These are phyloP conservation scores for Emesis russula DNA, from an alignment of 2,888 invertebrate species.

Conservation along the genomic window DNA sequence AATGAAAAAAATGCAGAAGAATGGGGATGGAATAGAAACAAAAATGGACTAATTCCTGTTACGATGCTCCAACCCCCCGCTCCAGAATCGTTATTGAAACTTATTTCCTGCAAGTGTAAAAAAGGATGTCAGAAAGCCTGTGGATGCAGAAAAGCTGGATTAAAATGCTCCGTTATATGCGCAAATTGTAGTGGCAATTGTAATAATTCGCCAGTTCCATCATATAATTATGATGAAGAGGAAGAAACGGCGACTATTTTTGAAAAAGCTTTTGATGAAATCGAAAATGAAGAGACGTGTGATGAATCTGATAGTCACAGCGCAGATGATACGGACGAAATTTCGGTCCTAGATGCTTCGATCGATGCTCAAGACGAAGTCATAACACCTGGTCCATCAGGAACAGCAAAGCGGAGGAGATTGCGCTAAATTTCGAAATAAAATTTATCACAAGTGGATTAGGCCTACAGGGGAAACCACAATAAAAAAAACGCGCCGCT, in stretches of 20 bases:
- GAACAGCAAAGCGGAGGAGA: constrained; percentile 8
- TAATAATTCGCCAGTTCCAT: neutral
- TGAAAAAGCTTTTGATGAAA: too few relatives aligned
- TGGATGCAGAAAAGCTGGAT: neutral
- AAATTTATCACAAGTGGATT: constrained; percentile 8
- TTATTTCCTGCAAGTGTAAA: neutral
- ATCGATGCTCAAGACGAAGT: too few relatives aligned
- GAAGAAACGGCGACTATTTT: neutral
- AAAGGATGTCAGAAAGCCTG: neutral
- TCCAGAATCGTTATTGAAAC: constrained; percentile 10
- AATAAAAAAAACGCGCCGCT: neutral
- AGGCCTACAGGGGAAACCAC: constrained; percentile 11
- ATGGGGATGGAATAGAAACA: too few relatives aligned
- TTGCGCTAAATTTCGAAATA: constrained; percentile 18
- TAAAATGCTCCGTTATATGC: neutral
- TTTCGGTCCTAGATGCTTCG: too few relatives aligned
- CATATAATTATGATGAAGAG: constrained; percentile 1
- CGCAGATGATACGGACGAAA: too few relatives aligned
- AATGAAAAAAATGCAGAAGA: constrained; percentile 37
- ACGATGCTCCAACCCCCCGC: constrained; percentile 37
- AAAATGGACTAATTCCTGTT: constrained; percentile 46
- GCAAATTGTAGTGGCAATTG: neutral
- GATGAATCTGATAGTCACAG: too few relatives aligned
- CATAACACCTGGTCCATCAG: too few relatives aligned
- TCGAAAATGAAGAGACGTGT: too few relatives aligned